A percentile compares a stretch with the other conserved stretches of the same genome.
Evolutionary conservation across 2,888 invertebrate species (phyloP).

Genomic region (Erynnis tages): DNA sequence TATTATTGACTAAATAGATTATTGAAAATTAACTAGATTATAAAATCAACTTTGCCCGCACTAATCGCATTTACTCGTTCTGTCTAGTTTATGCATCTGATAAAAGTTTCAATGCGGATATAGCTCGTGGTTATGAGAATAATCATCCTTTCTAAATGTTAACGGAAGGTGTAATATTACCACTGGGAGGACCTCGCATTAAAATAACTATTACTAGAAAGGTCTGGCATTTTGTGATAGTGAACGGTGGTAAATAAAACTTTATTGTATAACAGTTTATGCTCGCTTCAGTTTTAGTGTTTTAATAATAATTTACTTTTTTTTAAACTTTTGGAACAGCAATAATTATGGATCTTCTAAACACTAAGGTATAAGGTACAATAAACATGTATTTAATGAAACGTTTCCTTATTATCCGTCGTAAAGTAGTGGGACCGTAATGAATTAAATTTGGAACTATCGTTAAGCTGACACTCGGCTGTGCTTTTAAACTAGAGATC

Average conservation of each 20-base stretch:
- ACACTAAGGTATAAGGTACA: too few relatives aligned
- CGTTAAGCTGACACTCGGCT: slow-evolving; percentile 23
- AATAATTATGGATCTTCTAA: too few relatives aligned
- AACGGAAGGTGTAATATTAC: slow-evolving; percentile 1
- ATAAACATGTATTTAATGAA: background rate
- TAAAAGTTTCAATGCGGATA: slow-evolving; percentile 3
- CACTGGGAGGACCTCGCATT: slow-evolving; percentile 1
- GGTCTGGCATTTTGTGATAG: background rate
- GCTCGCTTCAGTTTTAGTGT: too few relatives aligned
- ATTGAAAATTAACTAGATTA: too few relatives aligned
- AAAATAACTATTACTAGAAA: slow-evolving; percentile 8
- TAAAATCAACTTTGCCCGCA: too few relatives aligned
- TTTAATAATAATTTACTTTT: too few relatives aligned
- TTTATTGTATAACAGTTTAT: too few relatives aligned
- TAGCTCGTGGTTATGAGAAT: background rate
- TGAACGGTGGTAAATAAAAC: background rate
- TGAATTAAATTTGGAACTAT: slow-evolving; percentile 25
- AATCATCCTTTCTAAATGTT: slow-evolving; percentile 12
- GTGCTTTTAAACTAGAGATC: slow-evolving; percentile 25
- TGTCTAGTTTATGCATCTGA: background rate
- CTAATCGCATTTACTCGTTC: background rate
- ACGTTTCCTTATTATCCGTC: slow-evolving; percentile 4
- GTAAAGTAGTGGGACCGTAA: slow-evolving; percentile 12
- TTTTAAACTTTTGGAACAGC: too few relatives aligned
- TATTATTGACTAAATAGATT: too few relatives aligned